Evolutionary conservation across 2,113 vertebrate genomes (phyloP), one percentile per base, ranked within the genome.

Genomic region (Colinus virginianus): DNA sequence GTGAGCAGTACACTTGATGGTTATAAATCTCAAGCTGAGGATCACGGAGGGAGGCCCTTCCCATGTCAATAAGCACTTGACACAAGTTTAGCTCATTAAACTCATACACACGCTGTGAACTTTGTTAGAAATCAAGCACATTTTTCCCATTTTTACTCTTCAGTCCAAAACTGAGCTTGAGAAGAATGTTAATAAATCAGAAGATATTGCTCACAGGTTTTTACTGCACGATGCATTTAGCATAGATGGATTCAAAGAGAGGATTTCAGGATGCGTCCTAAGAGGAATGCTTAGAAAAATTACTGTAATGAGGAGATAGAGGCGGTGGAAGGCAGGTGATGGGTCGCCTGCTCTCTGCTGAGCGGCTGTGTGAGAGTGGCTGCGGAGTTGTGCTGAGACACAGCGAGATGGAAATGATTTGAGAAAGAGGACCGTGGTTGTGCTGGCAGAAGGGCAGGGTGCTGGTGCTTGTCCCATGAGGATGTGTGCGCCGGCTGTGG

Each of bases 101-200:
- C 75, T 87, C 1, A 0, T 34, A 10, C 8, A 6, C 32, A 20
- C 0, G 0, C 63, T 21, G 0, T 40, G 40, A 82, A 72, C 81
- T 93, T 58, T 34, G 49, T 5, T 2, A 59, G 71, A 83, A 76
- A 11, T 28, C 68, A 63, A 72, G 26, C 62, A 84, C 40, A 48
- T 76, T 85, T 78, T 87, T 56, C 32, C 58, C 11, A 1, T 81
- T 87, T 79, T 49, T 46, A 67, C 6, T 10, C 45, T 90, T 81
- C 10, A 46, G 55, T 69, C 69, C 59, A 55, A 72, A 89, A 34
- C 48, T 69, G 25, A 25, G 26, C 80, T 67, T 87, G 55, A 90
- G 70, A 56, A 80, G 71, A 58, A n/a, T 28, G 25, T 80, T 77
- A 77, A 28, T 79, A 83, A 28, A 90, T 84, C 30, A 56, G 36